Percentiles rank a stretch among this genome's conserved stretches.
phyloP scores from a whole-genome alignment of 2,888 invertebrate genomes.

The Galeruca laticollis region DNA sequence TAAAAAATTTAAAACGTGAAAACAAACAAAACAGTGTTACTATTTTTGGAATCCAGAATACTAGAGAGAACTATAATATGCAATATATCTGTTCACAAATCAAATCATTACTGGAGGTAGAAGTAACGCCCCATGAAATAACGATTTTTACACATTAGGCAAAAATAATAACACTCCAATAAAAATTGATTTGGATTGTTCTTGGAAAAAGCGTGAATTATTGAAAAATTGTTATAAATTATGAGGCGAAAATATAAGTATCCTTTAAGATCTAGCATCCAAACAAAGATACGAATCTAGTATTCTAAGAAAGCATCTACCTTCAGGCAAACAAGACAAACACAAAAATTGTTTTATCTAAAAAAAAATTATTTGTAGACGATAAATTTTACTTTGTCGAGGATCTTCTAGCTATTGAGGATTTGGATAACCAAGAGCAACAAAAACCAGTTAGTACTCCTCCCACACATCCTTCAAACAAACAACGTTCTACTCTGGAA shows the following conservation, averaged over 20 bases:
- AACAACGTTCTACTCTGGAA: not conserved
- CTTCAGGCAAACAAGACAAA: too few relatives aligned
- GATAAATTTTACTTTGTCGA: too few relatives aligned
- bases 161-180: not conserved
- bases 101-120: not conserved
- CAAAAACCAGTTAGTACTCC: not conserved
- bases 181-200: not conserved
- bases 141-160: not conserved
- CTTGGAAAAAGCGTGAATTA: not conserved
- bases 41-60: too few relatives aligned
- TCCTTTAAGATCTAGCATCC: too few relatives aligned
- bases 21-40: not conserved
- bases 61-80: too few relatives aligned
- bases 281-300: too few relatives aligned
- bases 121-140: not conserved
- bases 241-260: not conserved
- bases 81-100: too few relatives aligned
- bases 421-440: not conserved
- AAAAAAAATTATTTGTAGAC: too few relatives aligned
- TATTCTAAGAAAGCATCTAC: too few relatives aligned
- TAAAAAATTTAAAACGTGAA: not conserved
- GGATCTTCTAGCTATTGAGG: too few relatives aligned
- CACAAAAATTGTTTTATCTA: too few relatives aligned
- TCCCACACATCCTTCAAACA: not conserved
- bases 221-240: conserved; percentile 1